phyloP scores from a whole-genome alignment of 2,797 vertebrate species.

The Borostomias antarcticus region DNA sequence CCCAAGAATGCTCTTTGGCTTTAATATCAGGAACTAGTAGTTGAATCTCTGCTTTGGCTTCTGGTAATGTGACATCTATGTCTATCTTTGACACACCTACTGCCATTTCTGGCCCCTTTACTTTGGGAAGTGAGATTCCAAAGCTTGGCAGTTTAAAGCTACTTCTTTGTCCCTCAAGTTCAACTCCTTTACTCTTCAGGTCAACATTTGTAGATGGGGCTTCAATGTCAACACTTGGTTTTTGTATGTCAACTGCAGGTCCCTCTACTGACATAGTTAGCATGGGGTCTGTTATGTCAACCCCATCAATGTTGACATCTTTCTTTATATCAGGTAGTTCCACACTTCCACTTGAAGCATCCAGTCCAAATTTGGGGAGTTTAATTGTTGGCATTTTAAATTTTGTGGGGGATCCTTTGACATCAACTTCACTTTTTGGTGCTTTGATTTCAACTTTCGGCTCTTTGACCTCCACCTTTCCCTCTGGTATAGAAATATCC shows the following conservation, averaged over 20 bases:
- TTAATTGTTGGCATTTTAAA: slow-evolving; percentile 54
- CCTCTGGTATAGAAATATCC: slow-evolving; percentile 25
- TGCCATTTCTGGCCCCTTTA: slow-evolving; percentile 26
- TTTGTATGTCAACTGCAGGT: background rate
- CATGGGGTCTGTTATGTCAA: background rate
- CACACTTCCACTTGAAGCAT: background rate
- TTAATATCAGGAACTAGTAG: background rate
- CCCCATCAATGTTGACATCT: slow-evolving; percentile 28
- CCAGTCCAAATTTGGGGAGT: slow-evolving; percentile 58
- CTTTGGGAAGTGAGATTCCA: background rate
- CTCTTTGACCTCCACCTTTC: slow-evolving; percentile 17
- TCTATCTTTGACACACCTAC: slow-evolving; percentile 6
- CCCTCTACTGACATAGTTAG: slow-evolving; percentile 14
- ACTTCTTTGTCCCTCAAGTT: slow-evolving; percentile 2
- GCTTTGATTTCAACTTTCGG: slow-evolving; percentile 30
- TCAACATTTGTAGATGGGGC: slow-evolving; percentile 1
- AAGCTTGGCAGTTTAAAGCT: background rate
- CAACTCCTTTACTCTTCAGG: slow-evolving; percentile 2
- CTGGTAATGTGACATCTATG: background rate
- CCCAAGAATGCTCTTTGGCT: background rate
- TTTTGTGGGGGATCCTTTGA: slow-evolving; percentile 21
- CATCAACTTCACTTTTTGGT: slow-evolving; percentile 21
- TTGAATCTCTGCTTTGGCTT: background rate
- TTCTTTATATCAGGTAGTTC: slow-evolving; percentile 22
- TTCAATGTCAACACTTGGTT: background rate